phyloP scores from a whole-genome alignment of 1,140 invertebrate genomes.

The Sinonovacula constricta region DNA sequence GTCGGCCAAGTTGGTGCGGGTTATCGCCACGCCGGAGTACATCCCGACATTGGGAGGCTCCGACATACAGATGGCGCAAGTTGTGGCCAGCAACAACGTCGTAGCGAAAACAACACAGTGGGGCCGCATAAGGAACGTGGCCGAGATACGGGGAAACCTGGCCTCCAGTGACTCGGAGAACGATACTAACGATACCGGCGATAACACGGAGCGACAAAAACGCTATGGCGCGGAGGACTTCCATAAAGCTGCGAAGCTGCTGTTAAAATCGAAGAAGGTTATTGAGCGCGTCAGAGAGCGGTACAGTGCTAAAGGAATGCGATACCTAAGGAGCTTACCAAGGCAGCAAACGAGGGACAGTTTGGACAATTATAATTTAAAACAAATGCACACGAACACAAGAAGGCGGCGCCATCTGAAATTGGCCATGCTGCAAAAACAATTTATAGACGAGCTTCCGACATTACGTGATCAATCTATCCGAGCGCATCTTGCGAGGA shows the following conservation, averaged over 20 bases:
- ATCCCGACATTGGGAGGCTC: constrained; percentile 24
- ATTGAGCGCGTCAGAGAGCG: constrained; percentile 6
- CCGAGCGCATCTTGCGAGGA: constrained; percentile 9
- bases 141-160: constrained; percentile 22
- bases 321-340: background rate
- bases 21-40: constrained; percentile 20
- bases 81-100: background rate
- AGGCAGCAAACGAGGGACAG: background rate
- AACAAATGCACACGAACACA: background rate
- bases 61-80: background rate
- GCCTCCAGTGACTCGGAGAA: background rate
- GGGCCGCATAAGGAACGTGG: constrained; percentile 37
- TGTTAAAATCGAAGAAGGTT: constrained; percentile 30
- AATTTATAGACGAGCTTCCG: constrained; percentile 34
- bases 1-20: background rate
- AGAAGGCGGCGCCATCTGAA: constrained; percentile 17
- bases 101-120: constrained; percentile 6
- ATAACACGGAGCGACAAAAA: background rate
- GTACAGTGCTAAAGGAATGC: constrained; percentile 14
- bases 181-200: background rate
- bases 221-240: constrained; percentile 18
- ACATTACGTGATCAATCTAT: constrained; percentile 11
- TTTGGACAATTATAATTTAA: constrained; percentile 20
- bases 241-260: constrained; percentile 22
- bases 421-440: constrained; percentile 28